phyloP scores from a whole-genome alignment of 1,140 invertebrate genomes.

The Camponotus vicinus region DNA sequence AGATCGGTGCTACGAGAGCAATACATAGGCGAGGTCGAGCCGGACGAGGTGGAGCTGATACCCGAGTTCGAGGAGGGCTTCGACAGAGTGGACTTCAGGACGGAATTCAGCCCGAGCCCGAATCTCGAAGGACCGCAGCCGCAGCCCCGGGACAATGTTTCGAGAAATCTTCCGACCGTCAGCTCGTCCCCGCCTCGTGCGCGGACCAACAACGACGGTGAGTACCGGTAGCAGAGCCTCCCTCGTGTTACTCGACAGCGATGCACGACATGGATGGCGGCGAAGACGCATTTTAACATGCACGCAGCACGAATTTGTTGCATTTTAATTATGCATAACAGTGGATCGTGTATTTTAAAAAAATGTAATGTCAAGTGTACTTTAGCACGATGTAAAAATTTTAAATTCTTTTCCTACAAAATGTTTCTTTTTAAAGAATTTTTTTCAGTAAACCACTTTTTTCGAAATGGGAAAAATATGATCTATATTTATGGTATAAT shows the following conservation, averaged over 20 bases:
- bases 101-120: conserved; percentile 86
- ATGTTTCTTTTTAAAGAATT: background rate
- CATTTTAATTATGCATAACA: background rate
- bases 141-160: conserved; percentile 82
- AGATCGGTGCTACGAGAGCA: conserved; percentile 93
- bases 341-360: background rate
- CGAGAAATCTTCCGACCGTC: conserved; percentile 81
- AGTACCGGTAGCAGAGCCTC: conserved; percentile 53
- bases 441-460: background rate
- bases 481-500: background rate
- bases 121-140: conserved; percentile 85
- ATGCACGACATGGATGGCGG: background rate
- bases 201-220: conserved; percentile 83
- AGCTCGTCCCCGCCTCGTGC: conserved; percentile 82
- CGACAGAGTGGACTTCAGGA: conserved; percentile 84
- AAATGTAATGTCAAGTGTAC: background rate
- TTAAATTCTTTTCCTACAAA: background rate
- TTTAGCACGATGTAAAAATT: background rate
- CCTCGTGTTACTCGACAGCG: background rate
- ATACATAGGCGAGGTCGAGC: conserved; percentile 91
- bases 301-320: background rate
- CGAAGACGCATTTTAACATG: background rate
- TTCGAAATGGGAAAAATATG: background rate
- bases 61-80: conserved; percentile 85
- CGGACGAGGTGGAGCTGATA: conserved; percentile 89